phyloP scores from a whole-genome alignment of 2,888 invertebrate genomes.

The Auanema freiburgensis region DNA sequence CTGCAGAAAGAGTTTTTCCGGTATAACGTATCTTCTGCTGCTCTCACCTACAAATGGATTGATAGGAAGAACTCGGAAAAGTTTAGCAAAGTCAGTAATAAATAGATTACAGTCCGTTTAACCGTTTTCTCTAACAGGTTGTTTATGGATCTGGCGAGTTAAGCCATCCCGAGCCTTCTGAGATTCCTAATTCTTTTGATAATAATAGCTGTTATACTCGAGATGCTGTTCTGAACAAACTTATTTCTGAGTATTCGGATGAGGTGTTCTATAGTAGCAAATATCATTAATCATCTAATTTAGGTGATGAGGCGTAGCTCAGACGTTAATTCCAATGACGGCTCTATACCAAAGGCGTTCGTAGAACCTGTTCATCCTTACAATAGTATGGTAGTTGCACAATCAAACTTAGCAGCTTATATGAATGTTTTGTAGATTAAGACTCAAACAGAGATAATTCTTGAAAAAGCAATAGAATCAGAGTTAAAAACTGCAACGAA shows the following conservation, averaged over 20 bases:
- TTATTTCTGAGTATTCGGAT: not conserved
- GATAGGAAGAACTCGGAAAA: constrained; percentile 24
- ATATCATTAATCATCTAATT: no score
- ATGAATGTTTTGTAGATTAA: no score
- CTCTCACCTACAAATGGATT: constrained; percentile 28
- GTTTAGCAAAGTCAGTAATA: constrained; percentile 22
- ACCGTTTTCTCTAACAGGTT: constrained; percentile 10
- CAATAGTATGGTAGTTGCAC: no score
- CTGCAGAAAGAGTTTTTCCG: constrained; percentile 21
- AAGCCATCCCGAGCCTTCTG: constrained; percentile 16
- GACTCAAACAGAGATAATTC: no score
- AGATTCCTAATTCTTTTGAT: constrained; percentile 42
- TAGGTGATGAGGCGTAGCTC: no score
- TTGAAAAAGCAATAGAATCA: no score
- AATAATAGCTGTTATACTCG: constrained; percentile 26
- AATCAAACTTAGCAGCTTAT: no score
- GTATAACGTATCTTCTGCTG: not conserved
- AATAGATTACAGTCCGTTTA: not conserved
- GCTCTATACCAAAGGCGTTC: no score
- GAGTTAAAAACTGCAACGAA: no score
- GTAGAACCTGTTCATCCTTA: no score
- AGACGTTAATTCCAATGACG: no score
- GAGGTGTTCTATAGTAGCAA: no score
- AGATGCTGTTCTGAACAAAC: constrained; percentile 32
- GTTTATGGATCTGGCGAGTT: constrained; percentile 25